Evolutionary conservation across 2,797 vertebrate species (phyloP).

Genomic region (Spinibarbus caldwelli): DNA sequence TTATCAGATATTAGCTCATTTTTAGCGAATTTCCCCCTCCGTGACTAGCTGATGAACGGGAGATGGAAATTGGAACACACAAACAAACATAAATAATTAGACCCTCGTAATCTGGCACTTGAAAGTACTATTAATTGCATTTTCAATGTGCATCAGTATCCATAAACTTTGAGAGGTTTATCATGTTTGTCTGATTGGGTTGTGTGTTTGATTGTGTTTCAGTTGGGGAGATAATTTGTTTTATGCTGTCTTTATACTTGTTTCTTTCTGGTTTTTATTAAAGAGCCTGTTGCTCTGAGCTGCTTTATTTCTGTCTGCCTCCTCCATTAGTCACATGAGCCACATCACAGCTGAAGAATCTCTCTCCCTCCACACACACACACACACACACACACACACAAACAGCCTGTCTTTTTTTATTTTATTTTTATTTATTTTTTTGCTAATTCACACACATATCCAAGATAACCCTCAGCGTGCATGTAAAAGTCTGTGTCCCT

Average conservation of each 20-base stretch:
- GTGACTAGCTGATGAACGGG: background rate
- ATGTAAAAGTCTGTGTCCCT: background rate
- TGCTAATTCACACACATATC: no score
- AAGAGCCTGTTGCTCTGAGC: constrained; percentile 62
- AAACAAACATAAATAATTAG: background rate
- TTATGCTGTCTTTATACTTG: constrained; percentile 16
- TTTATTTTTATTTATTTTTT: no score
- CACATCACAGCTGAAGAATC: constrained; percentile 54
- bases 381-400: background rate
- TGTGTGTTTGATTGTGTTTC: constrained; percentile 50
- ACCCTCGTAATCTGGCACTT: background rate
- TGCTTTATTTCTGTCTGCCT: constrained; percentile 66
- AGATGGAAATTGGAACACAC: background rate
- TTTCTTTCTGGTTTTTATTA: constrained; percentile 55
- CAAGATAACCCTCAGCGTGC: background rate
- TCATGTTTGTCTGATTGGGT: constrained; percentile 50
- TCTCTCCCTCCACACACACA: background rate
- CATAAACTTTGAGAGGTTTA: background rate
- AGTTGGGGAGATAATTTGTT: constrained; percentile 37
- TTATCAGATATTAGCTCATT: background rate
- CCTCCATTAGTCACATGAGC: constrained; percentile 58
- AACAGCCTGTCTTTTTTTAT: background rate
- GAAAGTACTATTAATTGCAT: background rate
- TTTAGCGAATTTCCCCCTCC: background rate
- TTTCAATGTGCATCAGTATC: background rate